Evolutionary conservation across 1,140 invertebrate genomes (phyloP), one percentile per base, ranked within the genome.

Genomic region (Laupala kohalensis): DNA sequence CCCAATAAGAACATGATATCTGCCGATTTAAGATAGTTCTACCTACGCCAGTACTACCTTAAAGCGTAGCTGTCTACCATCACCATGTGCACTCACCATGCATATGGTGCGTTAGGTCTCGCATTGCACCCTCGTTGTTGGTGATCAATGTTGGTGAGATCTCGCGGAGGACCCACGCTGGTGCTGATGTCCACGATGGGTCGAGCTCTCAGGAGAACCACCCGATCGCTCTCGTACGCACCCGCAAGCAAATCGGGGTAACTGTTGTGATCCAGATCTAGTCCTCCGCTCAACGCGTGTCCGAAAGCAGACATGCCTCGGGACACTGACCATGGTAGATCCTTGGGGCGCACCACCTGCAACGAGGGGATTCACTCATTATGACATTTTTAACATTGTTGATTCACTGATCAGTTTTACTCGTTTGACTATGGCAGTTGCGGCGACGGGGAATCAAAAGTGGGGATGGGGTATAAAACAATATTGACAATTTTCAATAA

Each of bases 171-270:
- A 75, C 86, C 75, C n/a, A 89, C 81, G 19, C 78, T 82, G 9
- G 86, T 89, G 4, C 78, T 78, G 37, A 96, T 93, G 74, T 90
- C 89, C 75, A 96, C 94, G 62, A 97, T 95, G 66, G 93, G 93
- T 73, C 93, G 85, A 0, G 93, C 86, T 76, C 89, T 83, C 27
- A 93, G 84, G 19, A 95, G 80, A 12, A 90, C 84, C 0, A 92
- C 87, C 66, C 84, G 83, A 77, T 92, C 90, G 74, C 88, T 85
- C 77, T 92, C 92, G 80, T 93, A 96, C 26, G 94, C 93, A 69
- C 95, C 95, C 27, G 95, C 86, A 24, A 96, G 83, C 73, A 97
- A 82, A 85, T 97, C 95, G 0, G 94, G 92, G 82, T 97, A 98
- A 15, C 90, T 91, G 81, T 98, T 97, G 24, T 84, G 81, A 81